These are phyloP conservation scores for Nesometra sesokonis DNA, from an alignment of 35 echinoderm and acorn worm species.

Conservation along the genomic window DNA sequence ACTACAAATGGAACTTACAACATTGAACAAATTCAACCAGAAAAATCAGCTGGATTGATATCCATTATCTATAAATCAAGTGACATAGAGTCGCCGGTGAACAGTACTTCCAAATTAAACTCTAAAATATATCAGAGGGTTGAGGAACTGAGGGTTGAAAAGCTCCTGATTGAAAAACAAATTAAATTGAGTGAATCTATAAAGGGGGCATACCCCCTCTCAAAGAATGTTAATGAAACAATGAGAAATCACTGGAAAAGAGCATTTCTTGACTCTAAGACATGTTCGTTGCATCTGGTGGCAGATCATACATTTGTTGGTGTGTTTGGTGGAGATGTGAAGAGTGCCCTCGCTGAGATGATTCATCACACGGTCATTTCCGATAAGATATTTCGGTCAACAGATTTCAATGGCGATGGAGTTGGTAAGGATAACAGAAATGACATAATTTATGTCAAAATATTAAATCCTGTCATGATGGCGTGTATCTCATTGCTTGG, in stretches of 20 bases:
- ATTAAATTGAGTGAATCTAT: background rate
- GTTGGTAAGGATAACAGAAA: background rate
- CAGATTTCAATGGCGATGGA: slow-evolving; percentile 42
- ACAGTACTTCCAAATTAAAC: background rate
- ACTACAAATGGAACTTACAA: slow-evolving; percentile 2
- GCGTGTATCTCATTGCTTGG: no score
- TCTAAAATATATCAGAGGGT: background rate
- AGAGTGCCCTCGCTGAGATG: slow-evolving; percentile 16
- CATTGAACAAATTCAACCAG: background rate
- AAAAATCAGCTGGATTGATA: background rate
- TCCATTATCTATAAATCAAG: background rate
- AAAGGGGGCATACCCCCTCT: background rate
- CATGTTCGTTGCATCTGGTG: slow-evolving; percentile 16
- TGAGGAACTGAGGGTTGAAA: background rate
- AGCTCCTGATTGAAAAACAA: background rate
- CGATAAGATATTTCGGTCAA: slow-evolving; percentile 26
- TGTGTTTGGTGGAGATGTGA: background rate
- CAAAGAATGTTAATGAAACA: background rate
- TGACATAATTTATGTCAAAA: no score
- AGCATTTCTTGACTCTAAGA: background rate
- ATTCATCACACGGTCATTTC: slow-evolving; percentile 7
- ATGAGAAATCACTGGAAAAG: background rate
- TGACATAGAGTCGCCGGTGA: no score
- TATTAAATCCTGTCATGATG: no score
- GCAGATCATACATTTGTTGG: slow-evolving; percentile 33